Evolutionary conservation across 2,888 invertebrate genomes (phyloP).

Genomic region (Alcis repandata): DNA sequence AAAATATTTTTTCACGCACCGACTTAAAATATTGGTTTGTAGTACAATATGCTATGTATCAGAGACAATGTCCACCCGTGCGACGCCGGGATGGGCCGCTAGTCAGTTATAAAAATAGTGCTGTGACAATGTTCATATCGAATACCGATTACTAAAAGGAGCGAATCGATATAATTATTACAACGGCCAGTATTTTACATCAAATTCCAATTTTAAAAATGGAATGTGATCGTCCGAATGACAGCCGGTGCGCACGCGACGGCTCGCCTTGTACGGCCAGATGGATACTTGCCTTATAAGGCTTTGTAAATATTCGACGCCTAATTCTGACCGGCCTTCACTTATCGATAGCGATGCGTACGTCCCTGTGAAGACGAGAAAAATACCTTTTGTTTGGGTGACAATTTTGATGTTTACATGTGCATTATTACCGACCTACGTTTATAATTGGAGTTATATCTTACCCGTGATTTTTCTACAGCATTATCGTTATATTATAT

Average conservation of each 20-base stretch:
- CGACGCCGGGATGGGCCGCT: too few relatives aligned
- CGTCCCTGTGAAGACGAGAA: neutral
- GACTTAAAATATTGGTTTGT: too few relatives aligned
- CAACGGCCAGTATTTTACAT: constrained; percentile 63
- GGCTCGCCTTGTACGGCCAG: constrained; percentile 60
- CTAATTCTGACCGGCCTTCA: constrained; percentile 64
- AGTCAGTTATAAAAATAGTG: constrained; percentile 49
- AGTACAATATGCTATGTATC: too few relatives aligned
- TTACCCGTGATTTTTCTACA: neutral
- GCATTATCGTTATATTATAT: neutral
- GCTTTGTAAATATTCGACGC: constrained; percentile 72
- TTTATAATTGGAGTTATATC: too few relatives aligned
- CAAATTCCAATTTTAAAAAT: constrained; percentile 72
- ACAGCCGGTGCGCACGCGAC: constrained; percentile 53
- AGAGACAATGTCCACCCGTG: too few relatives aligned
- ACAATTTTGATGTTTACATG: too few relatives aligned
- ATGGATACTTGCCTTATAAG: constrained; percentile 57
- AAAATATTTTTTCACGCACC: too few relatives aligned
- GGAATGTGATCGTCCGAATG: constrained; percentile 63
- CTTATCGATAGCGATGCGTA: constrained; percentile 18
- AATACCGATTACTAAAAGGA: constrained; percentile 52
- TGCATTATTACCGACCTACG: too few relatives aligned
- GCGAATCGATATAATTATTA: constrained; percentile 36
- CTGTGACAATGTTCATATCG: constrained; percentile 47
- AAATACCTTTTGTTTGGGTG: neutral